Conservation (phyloP, 1,140 invertebrate species). For the Bactericera cockerelli region DNA sequence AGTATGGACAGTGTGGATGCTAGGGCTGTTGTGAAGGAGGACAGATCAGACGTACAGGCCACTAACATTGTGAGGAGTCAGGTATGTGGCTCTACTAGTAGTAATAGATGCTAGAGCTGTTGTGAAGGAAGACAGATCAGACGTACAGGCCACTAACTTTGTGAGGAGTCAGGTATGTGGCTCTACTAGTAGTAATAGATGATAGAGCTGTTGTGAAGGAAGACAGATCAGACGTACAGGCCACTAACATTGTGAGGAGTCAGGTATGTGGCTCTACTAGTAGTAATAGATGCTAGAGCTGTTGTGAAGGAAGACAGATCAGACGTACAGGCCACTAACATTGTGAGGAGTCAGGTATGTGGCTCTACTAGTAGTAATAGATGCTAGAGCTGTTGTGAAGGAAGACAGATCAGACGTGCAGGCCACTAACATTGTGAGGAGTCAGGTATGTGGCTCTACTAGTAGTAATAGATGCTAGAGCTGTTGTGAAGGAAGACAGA, state of each 20-base stretch:
- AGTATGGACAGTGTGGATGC: conserved; percentile 30
- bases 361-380: too few relatives aligned
- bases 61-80: conserved; percentile 25
- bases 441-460: too few relatives aligned
- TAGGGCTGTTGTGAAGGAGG: conserved; percentile 24
- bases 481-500: background rate
- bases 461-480: background rate
- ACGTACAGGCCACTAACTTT: conserved; percentile 23
- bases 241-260: too few relatives aligned
- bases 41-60: conserved; percentile 23
- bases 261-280: too few relatives aligned
- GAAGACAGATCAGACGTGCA: too few relatives aligned
- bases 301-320: conserved; percentile 25
- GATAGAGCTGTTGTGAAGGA: too few relatives aligned
- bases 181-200: too few relatives aligned
- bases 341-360: conserved; percentile 25
- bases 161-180: conserved; percentile 27
- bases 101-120: conserved; percentile 14
- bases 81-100: too few relatives aligned
- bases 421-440: too few relatives aligned
- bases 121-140: conserved; percentile 25
- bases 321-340: conserved; percentile 23
- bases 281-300: conserved; percentile 24
- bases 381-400: background rate
- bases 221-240: too few relatives aligned